These are phyloP conservation scores for Sphinx pinastri DNA, from an alignment of 2,888 invertebrate genomes.

Conservation along the genomic window DNA sequence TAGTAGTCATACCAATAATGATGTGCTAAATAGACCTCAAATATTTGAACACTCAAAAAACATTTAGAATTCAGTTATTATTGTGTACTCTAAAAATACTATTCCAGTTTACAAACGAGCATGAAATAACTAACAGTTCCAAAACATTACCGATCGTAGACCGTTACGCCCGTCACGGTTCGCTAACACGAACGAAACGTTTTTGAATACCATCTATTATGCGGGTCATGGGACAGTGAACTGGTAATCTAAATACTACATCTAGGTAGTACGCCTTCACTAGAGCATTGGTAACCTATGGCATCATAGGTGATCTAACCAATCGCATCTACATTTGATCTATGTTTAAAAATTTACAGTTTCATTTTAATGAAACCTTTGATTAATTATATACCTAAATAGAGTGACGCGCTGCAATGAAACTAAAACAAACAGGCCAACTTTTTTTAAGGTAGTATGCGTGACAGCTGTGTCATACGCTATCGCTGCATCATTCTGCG, in stretches of 20 bases:
- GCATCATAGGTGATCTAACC: neutral
- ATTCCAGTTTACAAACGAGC: neutral
- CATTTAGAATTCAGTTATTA: neutral
- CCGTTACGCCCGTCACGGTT: conserved; percentile 34
- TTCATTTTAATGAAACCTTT: too few relatives aligned
- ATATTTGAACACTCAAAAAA: neutral
- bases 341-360: too few relatives aligned
- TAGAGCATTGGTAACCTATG: neutral
- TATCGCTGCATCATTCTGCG: too few relatives aligned
- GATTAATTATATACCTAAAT: too few relatives aligned
- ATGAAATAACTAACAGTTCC: conserved; percentile 12
- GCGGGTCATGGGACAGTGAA: conserved; percentile 3
- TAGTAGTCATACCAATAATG: too few relatives aligned
- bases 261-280: neutral
- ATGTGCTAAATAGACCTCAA: neutral
- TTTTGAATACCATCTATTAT: conserved; percentile 19
- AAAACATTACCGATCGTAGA: conserved; percentile 19
- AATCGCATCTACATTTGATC: neutral
- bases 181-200: conserved; percentile 1
- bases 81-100: neutral
- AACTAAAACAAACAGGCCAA: too few relatives aligned
- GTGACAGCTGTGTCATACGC: too few relatives aligned
- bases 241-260: neutral
- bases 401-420: too few relatives aligned
- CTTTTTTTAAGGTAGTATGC: too few relatives aligned